phyloP scores from a whole-genome alignment of 2,888 invertebrate species.

The Drosophila ustulata region DNA sequence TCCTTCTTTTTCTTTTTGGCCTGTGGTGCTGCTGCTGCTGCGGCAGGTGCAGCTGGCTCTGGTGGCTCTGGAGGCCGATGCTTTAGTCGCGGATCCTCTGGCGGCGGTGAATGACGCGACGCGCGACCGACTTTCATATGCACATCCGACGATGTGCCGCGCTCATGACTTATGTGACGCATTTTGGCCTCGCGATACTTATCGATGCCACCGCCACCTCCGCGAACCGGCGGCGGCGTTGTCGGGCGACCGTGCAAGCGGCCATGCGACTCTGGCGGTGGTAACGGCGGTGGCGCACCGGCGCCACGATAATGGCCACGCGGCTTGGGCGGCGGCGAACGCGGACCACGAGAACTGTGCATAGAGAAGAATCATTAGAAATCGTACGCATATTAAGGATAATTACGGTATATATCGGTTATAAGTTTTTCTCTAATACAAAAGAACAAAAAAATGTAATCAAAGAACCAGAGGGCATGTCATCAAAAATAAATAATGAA shows the following conservation, averaged over 20 bases:
- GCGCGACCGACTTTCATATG: slow-evolving; percentile 81
- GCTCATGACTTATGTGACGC: slow-evolving; percentile 75
- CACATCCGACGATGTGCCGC: slow-evolving; percentile 74
- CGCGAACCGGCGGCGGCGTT: slow-evolving; percentile 78
- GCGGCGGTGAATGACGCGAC: slow-evolving; percentile 86
- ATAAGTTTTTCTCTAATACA: too few relatives aligned
- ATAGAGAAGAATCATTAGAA: not conserved
- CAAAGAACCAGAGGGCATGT: too few relatives aligned
- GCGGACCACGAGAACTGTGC: slow-evolving; percentile 80
- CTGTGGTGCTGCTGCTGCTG: slow-evolving; percentile 81
- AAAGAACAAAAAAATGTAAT: too few relatives aligned
- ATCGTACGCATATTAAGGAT: not conserved
- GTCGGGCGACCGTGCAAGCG: slow-evolving; percentile 82
- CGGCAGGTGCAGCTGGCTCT: slow-evolving; percentile 81
- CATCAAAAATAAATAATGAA: too few relatives aligned
- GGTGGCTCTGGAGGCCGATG: slow-evolving; percentile 87
- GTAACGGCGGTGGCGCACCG: slow-evolving; percentile 67
- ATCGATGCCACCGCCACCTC: slow-evolving; percentile 60
- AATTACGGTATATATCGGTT: not conserved
- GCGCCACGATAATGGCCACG: slow-evolving; percentile 81
- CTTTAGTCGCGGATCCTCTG: slow-evolving; percentile 87
- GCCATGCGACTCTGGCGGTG: slow-evolving; percentile 74
- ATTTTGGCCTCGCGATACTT: slow-evolving; percentile 84
- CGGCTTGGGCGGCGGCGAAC: slow-evolving; percentile 84
- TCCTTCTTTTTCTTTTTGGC: slow-evolving; percentile 85